Conservation (phyloP, 2,888 invertebrate species). For the Agrochola litura region DNA sequence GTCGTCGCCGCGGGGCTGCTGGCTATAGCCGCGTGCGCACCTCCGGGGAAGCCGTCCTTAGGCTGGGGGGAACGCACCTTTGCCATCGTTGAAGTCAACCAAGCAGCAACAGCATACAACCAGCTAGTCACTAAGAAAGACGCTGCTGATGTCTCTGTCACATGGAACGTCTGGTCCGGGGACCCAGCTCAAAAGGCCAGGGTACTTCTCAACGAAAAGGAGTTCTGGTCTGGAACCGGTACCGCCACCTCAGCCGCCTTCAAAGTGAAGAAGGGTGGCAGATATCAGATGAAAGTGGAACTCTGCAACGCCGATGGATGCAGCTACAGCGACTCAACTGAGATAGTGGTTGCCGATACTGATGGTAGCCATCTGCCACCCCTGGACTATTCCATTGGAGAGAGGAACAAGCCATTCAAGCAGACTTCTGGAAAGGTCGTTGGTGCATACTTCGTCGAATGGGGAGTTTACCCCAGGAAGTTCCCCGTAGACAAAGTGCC, state of each 20-base stretch:
- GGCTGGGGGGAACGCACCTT: slow-evolving; percentile 88
- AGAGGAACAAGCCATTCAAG: slow-evolving; percentile 87
- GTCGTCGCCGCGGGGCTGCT: slow-evolving; percentile 74
- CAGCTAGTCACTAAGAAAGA: slow-evolving; percentile 85
- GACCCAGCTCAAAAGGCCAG: slow-evolving; percentile 83
- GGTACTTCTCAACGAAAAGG: slow-evolving; percentile 81
- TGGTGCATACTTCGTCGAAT: slow-evolving; percentile 88
- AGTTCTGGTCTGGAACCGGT: slow-evolving; percentile 83
- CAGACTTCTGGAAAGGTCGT: slow-evolving; percentile 88
- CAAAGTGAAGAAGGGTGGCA: slow-evolving; percentile 86
- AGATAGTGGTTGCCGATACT: slow-evolving; percentile 87
- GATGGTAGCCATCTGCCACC: slow-evolving; percentile 89
- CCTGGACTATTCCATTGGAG: slow-evolving; percentile 81
- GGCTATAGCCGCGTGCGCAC: slow-evolving; percentile 76
- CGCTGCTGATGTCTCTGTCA: slow-evolving; percentile 86
- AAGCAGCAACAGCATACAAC: slow-evolving; percentile 88
- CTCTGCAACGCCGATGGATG: slow-evolving; percentile 87
- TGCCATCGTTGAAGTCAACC: slow-evolving; percentile 87
- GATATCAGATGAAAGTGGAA: slow-evolving; percentile 85
- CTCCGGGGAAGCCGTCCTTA: slow-evolving; percentile 85
- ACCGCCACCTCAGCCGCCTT: slow-evolving; percentile 83
- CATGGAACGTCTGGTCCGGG: slow-evolving; percentile 88
- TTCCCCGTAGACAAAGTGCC: slow-evolving; percentile 87
- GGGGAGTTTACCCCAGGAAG: slow-evolving; percentile 88
- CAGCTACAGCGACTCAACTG: slow-evolving; percentile 83